A percentile compares a stretch with the other conserved stretches of the same genome.
Evolutionary conservation across 2,113 vertebrate species (phyloP).

Genomic region (Talpa occidentalis): DNA sequence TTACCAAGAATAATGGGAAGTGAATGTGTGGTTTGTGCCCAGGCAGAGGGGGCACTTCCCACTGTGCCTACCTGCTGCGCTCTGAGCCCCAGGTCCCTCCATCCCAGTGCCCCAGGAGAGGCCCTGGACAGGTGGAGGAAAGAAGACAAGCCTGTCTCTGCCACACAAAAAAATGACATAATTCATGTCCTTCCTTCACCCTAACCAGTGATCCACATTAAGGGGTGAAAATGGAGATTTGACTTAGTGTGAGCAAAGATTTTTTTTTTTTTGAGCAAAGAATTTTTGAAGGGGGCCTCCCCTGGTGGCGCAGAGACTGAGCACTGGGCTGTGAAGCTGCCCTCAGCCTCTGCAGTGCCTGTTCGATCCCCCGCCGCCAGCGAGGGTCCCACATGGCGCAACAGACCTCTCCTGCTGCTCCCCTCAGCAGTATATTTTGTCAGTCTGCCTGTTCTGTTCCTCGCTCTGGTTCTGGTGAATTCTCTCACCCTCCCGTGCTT

Average conservation of each 20-base stretch:
- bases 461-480: too few species aligned
- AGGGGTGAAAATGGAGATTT: neutral
- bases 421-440: too few species aligned
- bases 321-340: too few species aligned
- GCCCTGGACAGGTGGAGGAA: neutral
- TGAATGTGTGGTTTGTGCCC: neutral
- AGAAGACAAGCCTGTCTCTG: neutral
- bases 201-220: neutral
- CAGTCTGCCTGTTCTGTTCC: too few species aligned
- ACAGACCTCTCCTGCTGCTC: too few species aligned
- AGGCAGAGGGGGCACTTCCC: neutral
- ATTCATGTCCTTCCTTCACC: neutral
- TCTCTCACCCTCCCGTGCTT: too few species aligned
- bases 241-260: neutral
- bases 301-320: too few species aligned
- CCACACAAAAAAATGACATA: neutral
- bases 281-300: too few species aligned
- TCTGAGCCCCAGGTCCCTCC: neutral
- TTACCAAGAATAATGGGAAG: neutral
- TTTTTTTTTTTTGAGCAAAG: too few species aligned
- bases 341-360: too few species aligned
- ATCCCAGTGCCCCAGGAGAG: neutral
- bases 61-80: neutral
- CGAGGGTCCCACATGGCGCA: too few species aligned
- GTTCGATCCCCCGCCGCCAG: too few species aligned